Conservation (phyloP, 2,113 vertebrate genomes). For the Calcarius ornatus region DNA sequence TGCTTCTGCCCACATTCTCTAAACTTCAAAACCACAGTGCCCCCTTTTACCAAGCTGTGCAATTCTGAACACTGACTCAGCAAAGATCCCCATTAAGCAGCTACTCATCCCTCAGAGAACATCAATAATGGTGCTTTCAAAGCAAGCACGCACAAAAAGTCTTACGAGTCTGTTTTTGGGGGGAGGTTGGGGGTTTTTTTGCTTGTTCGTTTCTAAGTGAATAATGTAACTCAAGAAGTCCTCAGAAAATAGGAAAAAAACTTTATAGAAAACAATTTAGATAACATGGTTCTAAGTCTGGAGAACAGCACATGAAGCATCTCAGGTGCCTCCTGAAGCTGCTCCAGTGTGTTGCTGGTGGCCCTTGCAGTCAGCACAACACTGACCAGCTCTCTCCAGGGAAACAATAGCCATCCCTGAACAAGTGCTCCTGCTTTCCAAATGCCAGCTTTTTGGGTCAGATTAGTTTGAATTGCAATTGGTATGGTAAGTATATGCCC, state of each 20-base stretch:
- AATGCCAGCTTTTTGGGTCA: not conserved
- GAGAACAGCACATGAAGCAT: not conserved
- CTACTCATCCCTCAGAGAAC: not conserved
- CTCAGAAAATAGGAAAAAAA: not conserved
- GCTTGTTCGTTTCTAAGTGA: not conserved
- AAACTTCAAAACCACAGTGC: not conserved
- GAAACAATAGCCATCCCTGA: not conserved
- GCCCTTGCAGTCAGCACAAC: not conserved
- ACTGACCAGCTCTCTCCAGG: not conserved
- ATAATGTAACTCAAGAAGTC: not conserved
- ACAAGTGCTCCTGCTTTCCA: not conserved
- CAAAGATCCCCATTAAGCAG: not conserved
- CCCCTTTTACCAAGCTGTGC: not conserved
- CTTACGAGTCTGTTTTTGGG: not conserved
- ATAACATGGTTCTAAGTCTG: not conserved
- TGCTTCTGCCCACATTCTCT: not conserved
- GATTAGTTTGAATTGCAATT: not conserved
- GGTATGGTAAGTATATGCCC: not conserved
- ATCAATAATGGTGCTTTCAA: not conserved
- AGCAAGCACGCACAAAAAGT: not conserved
- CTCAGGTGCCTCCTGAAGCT: not conserved
- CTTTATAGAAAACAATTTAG: not conserved
- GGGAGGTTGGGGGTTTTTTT: fast-evolving
- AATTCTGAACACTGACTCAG: not conserved
- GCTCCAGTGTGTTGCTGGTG: not conserved